Evolutionary conservation across 2,797 vertebrate species (phyloP), one percentile per base, ranked within the genome.

Genomic region (Potorous gilbertii): DNA sequence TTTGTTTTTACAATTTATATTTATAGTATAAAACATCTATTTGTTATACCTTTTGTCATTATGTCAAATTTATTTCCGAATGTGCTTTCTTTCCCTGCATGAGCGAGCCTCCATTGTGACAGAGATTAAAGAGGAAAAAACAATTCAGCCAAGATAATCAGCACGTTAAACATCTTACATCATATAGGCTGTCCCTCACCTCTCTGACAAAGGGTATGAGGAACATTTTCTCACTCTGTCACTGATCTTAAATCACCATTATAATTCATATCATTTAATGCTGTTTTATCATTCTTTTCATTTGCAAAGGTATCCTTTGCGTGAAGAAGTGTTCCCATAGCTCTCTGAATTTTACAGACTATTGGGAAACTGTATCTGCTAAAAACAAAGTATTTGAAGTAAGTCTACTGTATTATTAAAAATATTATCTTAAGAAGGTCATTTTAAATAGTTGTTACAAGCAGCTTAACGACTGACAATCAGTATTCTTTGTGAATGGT

Each of bases 381-480:
- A 93, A 10, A 74, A 95, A 92, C 92, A 94, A 55, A 56, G 29
- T 89, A 31, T 97, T 95, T 94, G n/a, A 24, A 74, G 29, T 92
- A 97, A 94, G 91, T 28, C 54, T 94, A 94, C 94, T 91, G 66
- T 4, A 46, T 93, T 93, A 92, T 56, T 34, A 0, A 81, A 96
- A 93, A 50, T 12, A 24, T 87, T 87, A 50, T 46, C 40, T 87
- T 87, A 3, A 66, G 59, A 66, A 50, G 9, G 74, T 87, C 40
- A 87, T 87, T 87, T 87, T 11, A 50, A 87, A 81, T 46, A 81
- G 66, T 27, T 91, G 13, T 55, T 56, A 93, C 54, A 57, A 66
- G 5, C 5, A 93, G 57, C 14, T 56, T 94, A 92, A 52, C 16
- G 18, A 50, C n/a, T 66, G 87, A 1, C 1, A 87, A 9, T 40